Evolutionary conservation across 2,113 vertebrate genomes (phyloP).

Genomic region (Andinoacara biseriatus): DNA sequence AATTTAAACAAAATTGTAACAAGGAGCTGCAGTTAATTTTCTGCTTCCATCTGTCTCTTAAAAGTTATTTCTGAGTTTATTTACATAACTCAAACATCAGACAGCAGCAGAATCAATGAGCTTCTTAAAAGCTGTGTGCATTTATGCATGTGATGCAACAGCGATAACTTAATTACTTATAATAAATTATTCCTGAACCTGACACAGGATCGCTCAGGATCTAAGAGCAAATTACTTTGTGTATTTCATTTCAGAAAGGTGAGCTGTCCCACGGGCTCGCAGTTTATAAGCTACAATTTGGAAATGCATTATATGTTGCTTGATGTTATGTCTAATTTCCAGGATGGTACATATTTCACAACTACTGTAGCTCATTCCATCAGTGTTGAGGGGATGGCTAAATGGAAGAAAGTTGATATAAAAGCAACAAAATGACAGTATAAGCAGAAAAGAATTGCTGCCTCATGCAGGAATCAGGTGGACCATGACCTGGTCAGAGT

Average conservation of each 20-base stretch:
- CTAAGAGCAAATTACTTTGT: neutral
- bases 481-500: neutral
- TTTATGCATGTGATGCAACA: neutral
- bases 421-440: neutral
- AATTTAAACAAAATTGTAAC: neutral
- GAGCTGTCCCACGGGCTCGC: neutral
- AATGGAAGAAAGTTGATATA: neutral
- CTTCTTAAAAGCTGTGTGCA: slow-evolving; percentile 3
- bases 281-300: neutral
- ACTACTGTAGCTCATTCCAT: neutral
- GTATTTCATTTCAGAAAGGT: neutral
- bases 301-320: neutral
- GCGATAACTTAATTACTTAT: neutral
- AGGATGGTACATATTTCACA: neutral
- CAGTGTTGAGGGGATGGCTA: neutral
- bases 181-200: slow-evolving; percentile 2
- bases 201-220: neutral
- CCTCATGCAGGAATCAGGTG: neutral
- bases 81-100: neutral
- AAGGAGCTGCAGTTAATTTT: neutral
- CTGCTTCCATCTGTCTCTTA: neutral
- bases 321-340: neutral
- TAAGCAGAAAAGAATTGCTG: neutral
- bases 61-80: neutral
- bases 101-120: neutral